Evolutionary conservation across 2,797 vertebrate genomes (phyloP), one percentile per base, ranked within the genome.

Genomic region (Australoheros facetus): DNA sequence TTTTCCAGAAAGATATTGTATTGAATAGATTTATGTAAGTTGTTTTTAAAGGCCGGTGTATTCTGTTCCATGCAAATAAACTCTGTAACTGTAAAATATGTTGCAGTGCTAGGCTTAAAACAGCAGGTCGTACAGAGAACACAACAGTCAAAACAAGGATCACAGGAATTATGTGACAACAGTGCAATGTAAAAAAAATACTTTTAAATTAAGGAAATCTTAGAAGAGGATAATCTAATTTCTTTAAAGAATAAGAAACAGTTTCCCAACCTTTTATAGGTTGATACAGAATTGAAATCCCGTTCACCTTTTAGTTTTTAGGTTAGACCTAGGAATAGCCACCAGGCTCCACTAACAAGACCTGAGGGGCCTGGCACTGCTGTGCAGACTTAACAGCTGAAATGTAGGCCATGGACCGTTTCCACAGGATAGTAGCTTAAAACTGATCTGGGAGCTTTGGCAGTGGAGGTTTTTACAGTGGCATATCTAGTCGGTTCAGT

Each of bases 241-340:
- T 69, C 26, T 51, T 51, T 16, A 48, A 17, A 48, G 7, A 73
- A 73, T 9, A 37, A 39, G 1, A 39, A 39, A 13, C 23, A 62
- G 19, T 55, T 42, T 42, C 6, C n/a, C 17, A 0, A 1, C 28
- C 73, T n/a, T n/a, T 80, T 54, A 32, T 21, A 26, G 12, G 16
- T 17, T 78, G 19, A 55, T 64, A 28, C 21, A 30, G 11, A 62
- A 66, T 23, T 80, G 58, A 79, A 73, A 64, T 83, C 59, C 2
- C 53, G 28, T 58, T 87, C 62, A 85, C 82, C 81, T 89, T 79
- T 48, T 28, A 66, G 62, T 86, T 90, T 89, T 86, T 90, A 92
- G 84, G 84, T 90, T 85, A 82, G 69, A 82, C 73, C 85, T 82
- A 76, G 87, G 73, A 90, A 87, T 88, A 89, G 75, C 87, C 70